These are phyloP conservation scores for Chironomus tentans DNA, from an alignment of 2,888 invertebrate genomes.

Conservation along the genomic window DNA sequence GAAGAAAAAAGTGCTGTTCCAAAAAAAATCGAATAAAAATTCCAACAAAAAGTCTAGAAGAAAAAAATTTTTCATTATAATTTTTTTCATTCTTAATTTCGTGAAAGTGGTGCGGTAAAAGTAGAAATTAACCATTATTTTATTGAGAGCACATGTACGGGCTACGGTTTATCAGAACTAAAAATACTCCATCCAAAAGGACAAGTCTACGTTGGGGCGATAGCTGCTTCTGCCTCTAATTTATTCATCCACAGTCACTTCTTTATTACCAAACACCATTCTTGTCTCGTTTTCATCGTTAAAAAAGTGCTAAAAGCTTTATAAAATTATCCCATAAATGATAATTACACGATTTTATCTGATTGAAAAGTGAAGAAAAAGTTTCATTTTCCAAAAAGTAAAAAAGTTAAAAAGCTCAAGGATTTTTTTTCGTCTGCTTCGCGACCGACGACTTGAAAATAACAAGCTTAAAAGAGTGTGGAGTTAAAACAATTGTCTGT, in stretches of 20 bases:
- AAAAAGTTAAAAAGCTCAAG: not conserved
- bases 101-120: not conserved
- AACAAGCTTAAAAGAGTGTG: not conserved
- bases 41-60: not conserved
- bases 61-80: not conserved
- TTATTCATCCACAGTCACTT: conserved; percentile 27
- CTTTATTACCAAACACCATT: not conserved
- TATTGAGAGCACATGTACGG: conserved; percentile 71
- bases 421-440: not conserved
- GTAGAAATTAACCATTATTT: not conserved
- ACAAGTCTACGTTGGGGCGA: conserved; percentile 95
- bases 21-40: not conserved
- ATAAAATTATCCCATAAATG: not conserved
- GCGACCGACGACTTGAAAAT: not conserved
- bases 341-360: no score
- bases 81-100: not conserved
- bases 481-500: conserved; percentile 10
- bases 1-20: not conserved
- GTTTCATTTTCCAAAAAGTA: not conserved
- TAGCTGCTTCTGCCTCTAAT: conserved; percentile 54
- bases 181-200: conserved; percentile 94
- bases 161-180: conserved; percentile 82
- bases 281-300: not conserved
- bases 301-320: not conserved
- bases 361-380: not conserved